Percentiles rank a stretch among this genome's conserved stretches.
phyloP scores from a whole-genome alignment of 2,797 vertebrate genomes.

The Lithobates sylvaticus region DNA sequence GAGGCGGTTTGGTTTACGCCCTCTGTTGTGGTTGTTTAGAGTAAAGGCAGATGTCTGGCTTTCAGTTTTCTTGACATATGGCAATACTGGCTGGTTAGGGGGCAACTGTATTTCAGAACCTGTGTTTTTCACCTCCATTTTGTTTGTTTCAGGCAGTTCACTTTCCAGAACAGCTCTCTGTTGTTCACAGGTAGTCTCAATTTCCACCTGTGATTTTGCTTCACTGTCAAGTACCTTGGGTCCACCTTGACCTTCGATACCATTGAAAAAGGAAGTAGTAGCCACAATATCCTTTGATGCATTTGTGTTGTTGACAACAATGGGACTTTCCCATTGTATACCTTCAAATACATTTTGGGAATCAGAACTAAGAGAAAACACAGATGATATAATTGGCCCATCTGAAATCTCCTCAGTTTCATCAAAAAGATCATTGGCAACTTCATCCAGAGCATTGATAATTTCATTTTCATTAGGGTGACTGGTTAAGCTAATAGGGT shows the following conservation, averaged over 20 bases:
- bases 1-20: not conserved
- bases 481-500: not conserved
- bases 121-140: not conserved
- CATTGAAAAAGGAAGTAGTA: not conserved
- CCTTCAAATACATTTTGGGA: constrained; percentile 72
- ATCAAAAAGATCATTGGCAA: not conserved
- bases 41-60: not conserved
- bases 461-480: not conserved
- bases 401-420: constrained; percentile 65
- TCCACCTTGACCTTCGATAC: not conserved
- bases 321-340: constrained; percentile 69
- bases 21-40: not conserved
- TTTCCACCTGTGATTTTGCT: not conserved
- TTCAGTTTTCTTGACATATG: not conserved
- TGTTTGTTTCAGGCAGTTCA: not conserved
- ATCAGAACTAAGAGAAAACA: constrained; percentile 88
- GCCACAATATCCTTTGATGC: not conserved
- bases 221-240: not conserved
- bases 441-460: not conserved
- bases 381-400: constrained; percentile 92
- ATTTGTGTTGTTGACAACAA: not conserved
- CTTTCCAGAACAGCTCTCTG: not conserved
- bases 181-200: not conserved
- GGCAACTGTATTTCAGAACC: not conserved
- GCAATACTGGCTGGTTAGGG: not conserved